Conservation (phyloP, 2,888 invertebrate genomes). For the Scrobipalpa atriplicella region DNA sequence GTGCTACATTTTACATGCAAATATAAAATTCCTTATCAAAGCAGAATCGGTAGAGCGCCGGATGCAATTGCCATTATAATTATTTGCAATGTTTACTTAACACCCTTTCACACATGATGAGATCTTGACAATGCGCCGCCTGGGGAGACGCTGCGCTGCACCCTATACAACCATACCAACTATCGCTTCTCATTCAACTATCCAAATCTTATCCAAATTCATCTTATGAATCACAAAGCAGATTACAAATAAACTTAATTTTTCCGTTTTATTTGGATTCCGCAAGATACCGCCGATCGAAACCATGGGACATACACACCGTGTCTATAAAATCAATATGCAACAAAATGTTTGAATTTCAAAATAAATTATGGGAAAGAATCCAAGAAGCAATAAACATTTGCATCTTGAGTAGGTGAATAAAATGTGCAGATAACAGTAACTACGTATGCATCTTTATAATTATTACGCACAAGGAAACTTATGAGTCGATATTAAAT, state of each 20-base stretch:
- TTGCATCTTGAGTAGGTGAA: constrained; percentile 17
- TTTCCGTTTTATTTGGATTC: constrained; percentile 36
- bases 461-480: constrained; percentile 21
- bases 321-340: constrained; percentile 13
- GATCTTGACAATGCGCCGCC: constrained; percentile 65
- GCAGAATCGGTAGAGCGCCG: constrained; percentile 60
- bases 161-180: constrained; percentile 42
- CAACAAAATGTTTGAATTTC: constrained; percentile 15
- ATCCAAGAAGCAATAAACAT: constrained; percentile 20
- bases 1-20: constrained; percentile 73
- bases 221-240: constrained; percentile 54
- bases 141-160: constrained; percentile 53
- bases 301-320: not conserved
- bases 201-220: constrained; percentile 56
- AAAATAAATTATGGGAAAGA: constrained; percentile 17
- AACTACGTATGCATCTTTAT: constrained; percentile 13
- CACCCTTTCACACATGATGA: constrained; percentile 83
- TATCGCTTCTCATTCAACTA: constrained; percentile 43
- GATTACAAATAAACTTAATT: constrained; percentile 37
- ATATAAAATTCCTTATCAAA: constrained; percentile 74
- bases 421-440: constrained; percentile 19
- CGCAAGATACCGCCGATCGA: constrained; percentile 6
- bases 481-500: constrained; percentile 15
- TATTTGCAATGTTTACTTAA: constrained; percentile 84
- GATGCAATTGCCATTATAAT: constrained; percentile 80